Evolutionary conservation across 1,140 invertebrate genomes (phyloP).

Genomic region (Rhyacophila brunnea): DNA sequence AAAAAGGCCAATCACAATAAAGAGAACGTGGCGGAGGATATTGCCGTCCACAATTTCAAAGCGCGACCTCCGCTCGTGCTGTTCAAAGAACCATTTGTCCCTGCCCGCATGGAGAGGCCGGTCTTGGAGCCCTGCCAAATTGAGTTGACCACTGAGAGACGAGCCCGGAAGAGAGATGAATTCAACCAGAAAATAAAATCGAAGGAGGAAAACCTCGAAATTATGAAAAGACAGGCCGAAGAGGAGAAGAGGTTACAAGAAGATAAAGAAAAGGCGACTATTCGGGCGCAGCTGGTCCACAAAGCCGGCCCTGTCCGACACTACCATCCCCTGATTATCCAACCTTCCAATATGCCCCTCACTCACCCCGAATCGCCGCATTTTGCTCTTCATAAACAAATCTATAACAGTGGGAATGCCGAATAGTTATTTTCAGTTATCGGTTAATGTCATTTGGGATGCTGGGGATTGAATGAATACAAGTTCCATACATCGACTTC

Average conservation of each 20-base stretch:
- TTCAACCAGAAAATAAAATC: constrained; percentile 45
- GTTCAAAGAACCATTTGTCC: constrained; percentile 29
- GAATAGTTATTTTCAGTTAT: no score
- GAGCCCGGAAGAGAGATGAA: constrained; percentile 41
- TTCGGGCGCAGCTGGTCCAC: constrained; percentile 36
- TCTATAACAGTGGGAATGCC: no score
- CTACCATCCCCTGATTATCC: constrained; percentile 22
- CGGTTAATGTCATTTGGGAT: no score
- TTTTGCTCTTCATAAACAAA: constrained; percentile 21
- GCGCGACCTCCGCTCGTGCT: constrained; percentile 21
- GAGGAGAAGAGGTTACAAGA: constrained; percentile 36
- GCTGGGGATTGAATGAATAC: no score
- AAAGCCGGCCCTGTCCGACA: constrained; percentile 32
- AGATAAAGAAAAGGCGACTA: constrained; percentile 35
- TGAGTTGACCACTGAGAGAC: constrained; percentile 44
- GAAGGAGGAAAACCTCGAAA: constrained; percentile 39
- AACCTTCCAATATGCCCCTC: constrained; percentile 20
- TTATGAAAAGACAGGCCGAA: constrained; percentile 33
- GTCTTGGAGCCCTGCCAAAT: constrained; percentile 26
- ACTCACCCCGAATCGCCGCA: constrained; percentile 29
- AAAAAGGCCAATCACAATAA: constrained; percentile 37
- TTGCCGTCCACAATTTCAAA: constrained; percentile 26
- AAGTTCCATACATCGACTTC: no score
- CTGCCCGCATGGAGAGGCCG: constrained; percentile 13
- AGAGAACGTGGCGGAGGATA: constrained; percentile 22